Base-by-base conservation (phyloP, 2,797 vertebrate species). In the Adelosebastes latens region DNA sequence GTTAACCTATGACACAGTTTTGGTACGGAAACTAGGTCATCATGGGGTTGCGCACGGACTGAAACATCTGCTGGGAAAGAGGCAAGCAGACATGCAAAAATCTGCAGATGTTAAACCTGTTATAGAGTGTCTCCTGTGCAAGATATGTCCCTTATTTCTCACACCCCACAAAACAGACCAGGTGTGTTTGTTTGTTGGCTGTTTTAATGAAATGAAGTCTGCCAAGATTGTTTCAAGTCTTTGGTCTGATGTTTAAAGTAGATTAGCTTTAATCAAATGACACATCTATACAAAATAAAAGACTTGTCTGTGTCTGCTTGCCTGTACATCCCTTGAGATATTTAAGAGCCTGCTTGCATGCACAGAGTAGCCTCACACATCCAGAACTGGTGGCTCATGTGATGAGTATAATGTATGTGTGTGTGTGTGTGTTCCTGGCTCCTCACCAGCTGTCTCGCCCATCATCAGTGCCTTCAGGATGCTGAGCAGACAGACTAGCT, bases 401-500 rank as follows among this genome's bases (percentile, higher is more conserved):
- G 42, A 66, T 75, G 81, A 56, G 71, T 67, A 60, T 4, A 59
- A 24, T 69, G 22, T 77, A 25, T 72, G 18, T 27, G 39, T 59
- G 4, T 60, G 36, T 72, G 18, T 31, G 46, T 59, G 5, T 68
- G 36, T 14, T 62, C 6, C 36, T 85, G 80, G 74, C 83, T 88
- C 56, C 62, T 72, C 64, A 76, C 82, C 90, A 85, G 85, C 85
- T 88, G 84, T 86, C 89, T 81, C 80, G 52, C 6, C 64, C 72
- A 73, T 89, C 86, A 82, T 36, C 70, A 8, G 52, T 76, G 73
- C 72, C 78, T 32, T 69, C 60, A 69, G 69, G 83, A 84, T 78
- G 79, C 89, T 85, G 87, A 91, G 75, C 87, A 84, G 80, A 78
- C 86, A 76, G 69, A 78, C 53, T 10, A 52, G 71, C 86, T 85